These are phyloP conservation scores for Catocala fraxini DNA, from an alignment of 2,888 invertebrate species.

Conservation along the genomic window DNA sequence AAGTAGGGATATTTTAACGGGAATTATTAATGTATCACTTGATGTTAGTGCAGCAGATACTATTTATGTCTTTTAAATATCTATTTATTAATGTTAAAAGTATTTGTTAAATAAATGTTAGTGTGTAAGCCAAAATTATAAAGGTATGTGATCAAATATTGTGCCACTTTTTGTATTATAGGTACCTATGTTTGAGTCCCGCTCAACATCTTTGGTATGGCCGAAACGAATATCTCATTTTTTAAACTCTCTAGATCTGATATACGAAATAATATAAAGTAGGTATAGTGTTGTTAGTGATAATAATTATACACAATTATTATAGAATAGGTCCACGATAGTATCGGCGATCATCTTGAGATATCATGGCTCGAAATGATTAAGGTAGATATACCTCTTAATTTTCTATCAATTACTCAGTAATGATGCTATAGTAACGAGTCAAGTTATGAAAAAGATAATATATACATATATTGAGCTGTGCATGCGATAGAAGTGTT, in stretches of 20 bases:
- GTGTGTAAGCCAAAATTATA: constrained; percentile 20
- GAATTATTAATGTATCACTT: not conserved
- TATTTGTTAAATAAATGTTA: constrained; percentile 19
- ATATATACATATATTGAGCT: too few species aligned
- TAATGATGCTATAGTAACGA: too few species aligned
- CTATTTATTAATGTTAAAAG: not conserved
- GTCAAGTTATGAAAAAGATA: too few species aligned
- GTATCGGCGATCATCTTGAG: not conserved
- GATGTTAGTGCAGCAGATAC: not conserved
- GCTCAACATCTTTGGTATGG: not conserved
- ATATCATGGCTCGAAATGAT: too few species aligned
- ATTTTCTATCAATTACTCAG: too few species aligned
- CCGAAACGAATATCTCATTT: not conserved
- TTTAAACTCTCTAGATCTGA: constrained; percentile 10
- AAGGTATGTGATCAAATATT: constrained; percentile 27
- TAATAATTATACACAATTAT: not conserved
- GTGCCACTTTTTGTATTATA: constrained; percentile 31
- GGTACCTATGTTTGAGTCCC: constrained; percentile 1
- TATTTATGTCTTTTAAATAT: not conserved
- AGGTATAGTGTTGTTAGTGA: constrained; percentile 2
- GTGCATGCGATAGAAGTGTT: too few species aligned
- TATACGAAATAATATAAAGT: constrained; percentile 31
- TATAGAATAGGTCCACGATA: not conserved
- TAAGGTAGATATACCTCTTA: too few species aligned
- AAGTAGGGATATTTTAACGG: not conserved